A percentile compares a stretch with the other conserved stretches of the same genome.
Evolutionary conservation across 1,140 invertebrate genomes (phyloP).

Genomic region (Zaprionus ghesquierei): DNA sequence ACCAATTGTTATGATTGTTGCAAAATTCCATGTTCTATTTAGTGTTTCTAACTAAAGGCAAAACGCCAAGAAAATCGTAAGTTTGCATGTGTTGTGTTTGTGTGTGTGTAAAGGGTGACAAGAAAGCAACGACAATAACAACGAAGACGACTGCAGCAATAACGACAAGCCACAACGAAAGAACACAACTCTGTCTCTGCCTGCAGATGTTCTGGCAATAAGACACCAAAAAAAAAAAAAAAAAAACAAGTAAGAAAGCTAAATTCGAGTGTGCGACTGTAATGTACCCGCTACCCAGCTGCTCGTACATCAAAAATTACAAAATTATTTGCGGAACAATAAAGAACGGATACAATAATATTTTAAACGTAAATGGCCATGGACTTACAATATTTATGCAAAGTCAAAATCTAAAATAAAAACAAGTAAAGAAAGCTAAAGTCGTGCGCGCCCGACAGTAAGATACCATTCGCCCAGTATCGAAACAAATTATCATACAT

Average conservation of each 20-base stretch:
- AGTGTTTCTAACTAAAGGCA: slow-evolving; percentile 39
- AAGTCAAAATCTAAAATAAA: too few relatives aligned
- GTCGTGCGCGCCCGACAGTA: too few relatives aligned
- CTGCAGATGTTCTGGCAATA: slow-evolving; percentile 38
- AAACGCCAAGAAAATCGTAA: slow-evolving; percentile 38
- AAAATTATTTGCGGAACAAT: too few relatives aligned
- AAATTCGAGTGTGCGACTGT: too few relatives aligned
- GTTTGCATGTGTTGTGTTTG: slow-evolving; percentile 12
- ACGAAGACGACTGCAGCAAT: slow-evolving; percentile 32
- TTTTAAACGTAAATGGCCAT: too few relatives aligned
- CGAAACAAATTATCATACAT: too few relatives aligned
- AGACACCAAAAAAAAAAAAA: slow-evolving; percentile 33
- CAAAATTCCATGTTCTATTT: slow-evolving; percentile 38
- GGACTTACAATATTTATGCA: too few relatives aligned
- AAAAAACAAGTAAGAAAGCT: slow-evolving; percentile 29
- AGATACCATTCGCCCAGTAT: too few relatives aligned
- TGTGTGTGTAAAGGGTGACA: slow-evolving; percentile 17
- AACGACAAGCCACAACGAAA: slow-evolving; percentile 30
- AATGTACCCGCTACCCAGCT: too few relatives aligned
- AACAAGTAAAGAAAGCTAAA: too few relatives aligned
- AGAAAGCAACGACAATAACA: slow-evolving; percentile 28
- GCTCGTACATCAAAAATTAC: too few relatives aligned
- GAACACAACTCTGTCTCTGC: slow-evolving; percentile 37
- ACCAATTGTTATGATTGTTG: slow-evolving; percentile 28
- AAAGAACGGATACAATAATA: too few relatives aligned